Conservation (phyloP, 2,888 invertebrate genomes). For the Volucella zonaria region DNA sequence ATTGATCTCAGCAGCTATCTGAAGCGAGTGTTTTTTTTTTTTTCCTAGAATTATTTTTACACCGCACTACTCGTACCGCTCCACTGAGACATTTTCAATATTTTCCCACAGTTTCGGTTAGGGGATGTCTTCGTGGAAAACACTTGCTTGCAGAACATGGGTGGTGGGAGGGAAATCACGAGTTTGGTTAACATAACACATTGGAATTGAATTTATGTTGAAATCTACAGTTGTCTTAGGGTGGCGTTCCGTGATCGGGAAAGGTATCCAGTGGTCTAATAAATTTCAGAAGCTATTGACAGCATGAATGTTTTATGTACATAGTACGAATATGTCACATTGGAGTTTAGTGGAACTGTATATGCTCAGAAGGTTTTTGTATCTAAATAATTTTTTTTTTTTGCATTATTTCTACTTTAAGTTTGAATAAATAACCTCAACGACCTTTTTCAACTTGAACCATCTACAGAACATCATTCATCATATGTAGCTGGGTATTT, state of each 20-base stretch:
- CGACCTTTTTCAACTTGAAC: slow-evolving; percentile 20
- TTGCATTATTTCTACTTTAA: slow-evolving; percentile 12
- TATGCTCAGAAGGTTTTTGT: too few species aligned
- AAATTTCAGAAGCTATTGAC: slow-evolving; percentile 31
- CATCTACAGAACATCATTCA: slow-evolving; percentile 20
- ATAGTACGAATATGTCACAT: slow-evolving; percentile 46
- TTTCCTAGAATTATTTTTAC: slow-evolving; percentile 22
- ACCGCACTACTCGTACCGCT: slow-evolving; percentile 4
- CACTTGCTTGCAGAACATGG: slow-evolving; percentile 61
- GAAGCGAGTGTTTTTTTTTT: slow-evolving; percentile 45
- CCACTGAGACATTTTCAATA: slow-evolving; percentile 58
- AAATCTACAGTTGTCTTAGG: slow-evolving; percentile 53
- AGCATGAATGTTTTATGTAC: slow-evolving; percentile 64
- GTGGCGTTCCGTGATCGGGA: slow-evolving; percentile 35
- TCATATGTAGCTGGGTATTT: background rate
- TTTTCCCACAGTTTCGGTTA: slow-evolving; percentile 70
- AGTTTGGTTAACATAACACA: slow-evolving; percentile 57
- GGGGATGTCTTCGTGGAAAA: slow-evolving; percentile 64
- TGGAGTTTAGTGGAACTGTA: background rate
- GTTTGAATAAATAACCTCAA: slow-evolving; percentile 51
- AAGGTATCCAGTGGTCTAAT: slow-evolving; percentile 5
- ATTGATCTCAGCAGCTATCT: slow-evolving; percentile 74
- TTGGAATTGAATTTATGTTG: slow-evolving; percentile 68
- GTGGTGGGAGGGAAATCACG: slow-evolving; percentile 41
- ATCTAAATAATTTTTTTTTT: too few species aligned